Evolutionary conservation across 2,113 vertebrate genomes (phyloP).

Genomic region (Nothoprocta perdicaria): DNA sequence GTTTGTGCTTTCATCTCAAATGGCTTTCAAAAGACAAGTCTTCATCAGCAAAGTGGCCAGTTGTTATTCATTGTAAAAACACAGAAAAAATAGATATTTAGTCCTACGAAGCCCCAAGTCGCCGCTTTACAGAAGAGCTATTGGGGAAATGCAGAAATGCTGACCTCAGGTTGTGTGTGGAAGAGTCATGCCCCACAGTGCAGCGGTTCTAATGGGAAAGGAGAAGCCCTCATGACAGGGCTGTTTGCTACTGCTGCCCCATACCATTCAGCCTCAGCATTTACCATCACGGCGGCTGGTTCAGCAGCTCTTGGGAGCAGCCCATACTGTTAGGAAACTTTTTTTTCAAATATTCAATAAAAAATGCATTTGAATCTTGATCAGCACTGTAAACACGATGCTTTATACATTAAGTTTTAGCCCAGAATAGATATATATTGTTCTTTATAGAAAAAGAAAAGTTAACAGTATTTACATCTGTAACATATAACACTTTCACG

Average conservation of each 20-base stretch:
- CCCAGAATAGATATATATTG: neutral
- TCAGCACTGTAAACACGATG: neutral
- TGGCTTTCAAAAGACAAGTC: neutral
- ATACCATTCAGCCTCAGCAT: neutral
- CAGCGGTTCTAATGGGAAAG: neutral
- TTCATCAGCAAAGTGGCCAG: neutral
- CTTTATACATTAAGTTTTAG: neutral
- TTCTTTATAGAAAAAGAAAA: neutral
- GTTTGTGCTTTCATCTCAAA: neutral
- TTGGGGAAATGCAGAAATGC: neutral
- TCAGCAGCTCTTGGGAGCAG: neutral
- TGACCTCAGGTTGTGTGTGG: too few relatives aligned
- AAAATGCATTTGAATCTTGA: neutral
- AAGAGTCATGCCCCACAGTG: too few relatives aligned
- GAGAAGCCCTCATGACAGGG: neutral
- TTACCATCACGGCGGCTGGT: neutral
- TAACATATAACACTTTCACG: neutral
- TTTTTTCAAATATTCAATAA: neutral
- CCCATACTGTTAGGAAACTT: neutral
- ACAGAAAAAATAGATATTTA: neutral
- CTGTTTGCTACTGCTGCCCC: accelerated
- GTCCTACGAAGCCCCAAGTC: neutral
- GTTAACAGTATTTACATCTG: neutral
- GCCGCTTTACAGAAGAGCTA: neutral
- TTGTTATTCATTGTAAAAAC: neutral